Base-by-base conservation (phyloP, 1,140 invertebrate species). In the Doryteuthis pealeii region DNA sequence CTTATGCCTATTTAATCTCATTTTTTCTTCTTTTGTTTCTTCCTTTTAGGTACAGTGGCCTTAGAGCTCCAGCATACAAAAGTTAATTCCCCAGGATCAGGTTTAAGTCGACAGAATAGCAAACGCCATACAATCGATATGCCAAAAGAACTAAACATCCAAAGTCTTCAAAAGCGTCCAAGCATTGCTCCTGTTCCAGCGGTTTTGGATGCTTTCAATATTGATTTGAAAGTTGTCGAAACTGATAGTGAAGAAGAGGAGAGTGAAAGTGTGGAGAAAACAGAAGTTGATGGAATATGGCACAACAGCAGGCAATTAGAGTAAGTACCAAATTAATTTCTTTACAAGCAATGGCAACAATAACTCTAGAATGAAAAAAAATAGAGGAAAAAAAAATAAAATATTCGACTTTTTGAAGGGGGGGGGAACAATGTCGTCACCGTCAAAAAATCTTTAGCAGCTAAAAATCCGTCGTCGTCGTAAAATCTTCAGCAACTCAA, bases 181-280 rank as follows among this genome's bases (percentile, higher is more conserved):
- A 88, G 86, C 75, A 89, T 89, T 40, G 88, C 87, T 3, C 88
- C 88, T 0, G 88, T 90, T 8, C 88, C 88, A 1, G 87, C 88
- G 35, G 83, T 88, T 70, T 76, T 89, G 26, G 88, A 87, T 31
- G 77, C 86, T 18, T 77, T 75, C 58, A 80, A 80, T 67, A 82
- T 86, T 66, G 82, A 82, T 30, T 45, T 81, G 32, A 78, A 78
- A 14, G 72, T 54, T 6, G 74, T 68, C 2, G 76, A 81, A 31
- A 74, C 80, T 6, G 82, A 85, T 40, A 79, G 80, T 35, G 78
- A 78, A 8, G 71, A 72, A 14, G 77, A 79, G 1, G 74, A 75
- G 10, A 58, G 35, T 40, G 68, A 31, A 45, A 70, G 65, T 76
- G 33, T 74, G 18, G 54, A 62, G 26, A 62, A 28, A n/a, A 28